These are phyloP conservation scores for Podarcis siculus DNA, from an alignment of 2,797 vertebrate genomes.

Conservation along the genomic window DNA sequence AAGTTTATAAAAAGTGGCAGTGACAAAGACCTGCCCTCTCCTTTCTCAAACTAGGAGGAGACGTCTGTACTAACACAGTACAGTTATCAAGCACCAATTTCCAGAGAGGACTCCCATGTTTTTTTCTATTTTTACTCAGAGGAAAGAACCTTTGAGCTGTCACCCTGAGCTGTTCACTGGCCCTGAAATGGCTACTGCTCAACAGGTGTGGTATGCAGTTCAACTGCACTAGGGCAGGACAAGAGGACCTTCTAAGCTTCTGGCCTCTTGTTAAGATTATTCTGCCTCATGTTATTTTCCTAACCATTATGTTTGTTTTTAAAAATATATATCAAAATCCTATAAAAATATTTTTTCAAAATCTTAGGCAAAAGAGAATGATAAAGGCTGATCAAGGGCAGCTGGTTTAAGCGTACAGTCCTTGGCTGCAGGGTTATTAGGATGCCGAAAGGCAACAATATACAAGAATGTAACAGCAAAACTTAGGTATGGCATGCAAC, in stretches of 20 bases:
- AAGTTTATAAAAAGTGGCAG: constrained; percentile 67
- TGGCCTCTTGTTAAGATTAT: constrained; percentile 33
- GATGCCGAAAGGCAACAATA: neutral
- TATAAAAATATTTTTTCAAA: neutral
- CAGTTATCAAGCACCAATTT: constrained; percentile 24
- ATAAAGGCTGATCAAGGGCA: neutral
- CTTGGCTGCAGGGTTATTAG: neutral
- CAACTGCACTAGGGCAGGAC: constrained; percentile 12
- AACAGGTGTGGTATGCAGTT: neutral
- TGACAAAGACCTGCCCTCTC: constrained; percentile 47
- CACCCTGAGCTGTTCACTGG: constrained; percentile 50
- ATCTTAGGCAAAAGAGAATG: neutral
- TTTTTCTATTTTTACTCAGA: neutral
- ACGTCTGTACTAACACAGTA: constrained; percentile 1
- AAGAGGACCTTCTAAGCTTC: constrained; percentile 35
- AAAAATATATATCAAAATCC: neutral
- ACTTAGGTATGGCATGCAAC: neutral
- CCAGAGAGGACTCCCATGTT: neutral
- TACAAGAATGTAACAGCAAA: neutral
- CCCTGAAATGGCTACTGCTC: constrained; percentile 11
- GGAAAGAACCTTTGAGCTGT: neutral
- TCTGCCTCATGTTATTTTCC: constrained; percentile 25
- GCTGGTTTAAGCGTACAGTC: neutral
- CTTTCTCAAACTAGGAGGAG: constrained; percentile 22
- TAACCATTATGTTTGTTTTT: constrained; percentile 26